phyloP scores from a whole-genome alignment of 1,140 invertebrate genomes.

The Bicyclus anynana region DNA sequence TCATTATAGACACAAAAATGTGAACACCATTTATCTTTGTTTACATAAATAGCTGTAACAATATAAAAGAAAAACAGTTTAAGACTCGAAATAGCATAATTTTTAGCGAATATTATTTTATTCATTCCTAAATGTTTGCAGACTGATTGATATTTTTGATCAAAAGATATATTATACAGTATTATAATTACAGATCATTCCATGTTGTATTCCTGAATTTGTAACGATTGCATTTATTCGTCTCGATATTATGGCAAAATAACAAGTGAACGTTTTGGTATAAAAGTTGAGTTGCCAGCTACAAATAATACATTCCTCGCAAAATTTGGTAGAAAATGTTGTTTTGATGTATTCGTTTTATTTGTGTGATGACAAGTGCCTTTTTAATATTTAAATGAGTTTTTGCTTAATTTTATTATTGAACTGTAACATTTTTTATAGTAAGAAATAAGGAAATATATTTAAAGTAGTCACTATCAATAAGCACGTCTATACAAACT shows the following conservation, averaged over 20 bases:
- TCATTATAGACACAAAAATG: no score
- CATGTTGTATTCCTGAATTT: background rate
- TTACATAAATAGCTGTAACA: no score
- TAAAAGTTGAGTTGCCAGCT: background rate
- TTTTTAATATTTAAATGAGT: background rate
- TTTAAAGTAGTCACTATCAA: slow-evolving; percentile 2
- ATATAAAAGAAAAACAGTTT: no score
- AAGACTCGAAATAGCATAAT: no score
- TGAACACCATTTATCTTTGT: no score
- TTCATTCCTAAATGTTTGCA: background rate
- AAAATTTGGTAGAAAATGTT: background rate
- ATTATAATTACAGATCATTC: background rate
- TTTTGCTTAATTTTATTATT: background rate
- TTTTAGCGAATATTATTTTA: no score
- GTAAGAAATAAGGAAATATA: background rate
- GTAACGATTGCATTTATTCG: background rate
- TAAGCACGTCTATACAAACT: background rate
- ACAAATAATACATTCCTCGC: background rate
- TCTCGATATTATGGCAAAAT: background rate
- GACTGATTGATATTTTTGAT: background rate
- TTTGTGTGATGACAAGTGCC: slow-evolving; percentile 10
- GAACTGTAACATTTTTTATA: background rate
- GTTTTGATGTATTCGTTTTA: background rate
- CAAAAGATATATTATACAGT: background rate
- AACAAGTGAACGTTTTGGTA: background rate